phyloP scores from a whole-genome alignment of 2,113 vertebrate species.

The Butorides virescens region DNA sequence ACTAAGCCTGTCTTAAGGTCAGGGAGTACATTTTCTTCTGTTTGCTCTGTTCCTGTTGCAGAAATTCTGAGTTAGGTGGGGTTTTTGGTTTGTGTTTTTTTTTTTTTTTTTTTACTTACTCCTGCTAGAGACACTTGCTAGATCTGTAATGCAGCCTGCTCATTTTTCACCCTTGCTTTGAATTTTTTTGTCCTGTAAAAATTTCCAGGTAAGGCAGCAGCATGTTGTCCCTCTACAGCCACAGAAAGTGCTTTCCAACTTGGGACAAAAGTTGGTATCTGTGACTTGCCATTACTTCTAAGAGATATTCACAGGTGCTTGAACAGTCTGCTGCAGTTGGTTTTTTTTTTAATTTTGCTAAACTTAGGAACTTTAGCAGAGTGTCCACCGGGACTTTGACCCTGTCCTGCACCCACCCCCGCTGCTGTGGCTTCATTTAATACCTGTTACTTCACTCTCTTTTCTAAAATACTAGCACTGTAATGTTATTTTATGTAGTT shows the following conservation, averaged over 20 bases:
- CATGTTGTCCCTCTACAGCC: not conserved
- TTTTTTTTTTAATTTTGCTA: not conserved
- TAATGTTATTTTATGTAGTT: slow-evolving; percentile 7
- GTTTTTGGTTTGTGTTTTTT: too few relatives aligned
- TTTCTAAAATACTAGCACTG: not conserved
- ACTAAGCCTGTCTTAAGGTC: not conserved
- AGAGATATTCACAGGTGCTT: not conserved
- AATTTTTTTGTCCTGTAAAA: not conserved
- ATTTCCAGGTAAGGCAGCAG: not conserved
- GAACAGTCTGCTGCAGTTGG: not conserved
- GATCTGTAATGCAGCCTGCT: not conserved
- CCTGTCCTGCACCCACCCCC: not conserved
- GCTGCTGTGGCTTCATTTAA: not conserved
- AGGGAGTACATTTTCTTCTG: not conserved
- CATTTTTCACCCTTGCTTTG: not conserved
- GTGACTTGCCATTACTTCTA: not conserved
- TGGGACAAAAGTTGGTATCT: not conserved
- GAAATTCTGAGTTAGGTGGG: not conserved
- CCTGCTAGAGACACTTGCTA: not conserved
- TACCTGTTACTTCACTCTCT: not conserved
- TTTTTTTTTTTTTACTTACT: not conserved
- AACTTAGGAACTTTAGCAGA: not conserved
- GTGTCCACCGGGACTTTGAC: not conserved
- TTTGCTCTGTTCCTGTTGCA: not conserved
- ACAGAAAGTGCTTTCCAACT: not conserved